A percentile compares a stretch with the other conserved stretches of the same genome.
phyloP scores from a whole-genome alignment of 2,113 vertebrate genomes.

The Forbesichthys agassizii region DNA sequence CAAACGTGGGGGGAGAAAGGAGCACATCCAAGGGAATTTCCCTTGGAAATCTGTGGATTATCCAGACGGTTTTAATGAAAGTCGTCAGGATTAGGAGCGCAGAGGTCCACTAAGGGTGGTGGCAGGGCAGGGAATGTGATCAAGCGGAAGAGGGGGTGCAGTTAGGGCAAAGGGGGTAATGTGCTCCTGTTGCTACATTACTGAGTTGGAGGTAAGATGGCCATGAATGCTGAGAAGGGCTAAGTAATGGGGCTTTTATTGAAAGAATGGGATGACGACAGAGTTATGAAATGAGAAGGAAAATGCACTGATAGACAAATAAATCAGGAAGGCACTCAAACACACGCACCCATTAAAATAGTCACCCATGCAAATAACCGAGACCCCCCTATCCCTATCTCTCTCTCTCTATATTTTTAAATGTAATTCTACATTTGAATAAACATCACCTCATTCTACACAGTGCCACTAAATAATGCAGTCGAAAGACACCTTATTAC shows the following conservation, averaged over 20 bases:
- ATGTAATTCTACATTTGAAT: no score
- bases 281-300: conserved; percentile 1
- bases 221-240: conserved; percentile 13
- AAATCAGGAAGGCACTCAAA: not conserved
- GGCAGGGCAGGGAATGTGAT: conserved; percentile 6
- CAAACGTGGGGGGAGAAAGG: not conserved
- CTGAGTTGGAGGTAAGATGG: conserved; percentile 35
- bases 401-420: not conserved
- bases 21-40: conserved; percentile 59
- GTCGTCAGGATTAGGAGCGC: conserved; percentile 59
- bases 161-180: conserved; percentile 5
- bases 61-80: conserved; percentile 63
- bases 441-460: no score
- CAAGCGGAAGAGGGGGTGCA: conserved; percentile 7
- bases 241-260: conserved; percentile 26
- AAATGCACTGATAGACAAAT: not conserved
- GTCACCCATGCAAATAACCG: not conserved
- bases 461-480: no score
- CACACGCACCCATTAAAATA: conserved; percentile 15
- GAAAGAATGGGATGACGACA: not conserved
- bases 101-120: conserved; percentile 34
- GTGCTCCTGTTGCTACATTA: conserved; percentile 22
- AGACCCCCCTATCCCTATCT: not conserved
- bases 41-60: conserved; percentile 68
- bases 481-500: no score